These are phyloP conservation scores for Rhagoletis pomonella DNA, from an alignment of 1,140 invertebrate species.

Conservation along the genomic window DNA sequence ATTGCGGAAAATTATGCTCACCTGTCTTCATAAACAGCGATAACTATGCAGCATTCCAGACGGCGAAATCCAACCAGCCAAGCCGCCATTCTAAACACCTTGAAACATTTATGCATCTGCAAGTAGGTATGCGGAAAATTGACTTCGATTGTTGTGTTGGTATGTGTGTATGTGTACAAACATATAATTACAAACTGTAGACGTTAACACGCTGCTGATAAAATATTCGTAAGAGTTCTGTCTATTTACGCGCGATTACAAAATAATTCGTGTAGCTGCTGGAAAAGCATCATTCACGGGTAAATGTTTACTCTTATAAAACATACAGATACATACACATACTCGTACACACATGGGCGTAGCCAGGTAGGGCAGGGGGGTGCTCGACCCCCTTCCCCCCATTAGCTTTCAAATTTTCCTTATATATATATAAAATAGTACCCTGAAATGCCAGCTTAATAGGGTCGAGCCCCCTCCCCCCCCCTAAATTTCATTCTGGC, in stretches of 20 bases:
- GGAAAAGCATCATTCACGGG: not conserved
- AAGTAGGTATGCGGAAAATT: not conserved
- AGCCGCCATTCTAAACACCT: slow-evolving; percentile 28
- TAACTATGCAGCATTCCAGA: not conserved
- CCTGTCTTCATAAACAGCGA: not conserved
- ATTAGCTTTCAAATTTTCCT: no score
- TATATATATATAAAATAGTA: no score
- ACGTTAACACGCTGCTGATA: not conserved
- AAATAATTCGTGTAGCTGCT: not conserved
- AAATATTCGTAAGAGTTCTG: slow-evolving; percentile 11
- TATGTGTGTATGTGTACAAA: slow-evolving; percentile 19
- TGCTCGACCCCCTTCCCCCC: no score
- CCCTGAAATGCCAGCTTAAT: no score
- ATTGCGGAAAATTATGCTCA: no score
- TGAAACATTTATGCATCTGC: not conserved
- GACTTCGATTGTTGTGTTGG: not conserved
- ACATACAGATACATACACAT: not conserved
- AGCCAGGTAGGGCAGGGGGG: no score
- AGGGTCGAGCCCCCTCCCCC: no score
- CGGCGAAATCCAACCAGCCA: not conserved
- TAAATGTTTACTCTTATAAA: no score
- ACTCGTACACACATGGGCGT: not conserved
- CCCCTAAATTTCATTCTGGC: no score
- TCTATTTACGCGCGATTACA: not conserved
- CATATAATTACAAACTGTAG: slow-evolving; percentile 11